Evolutionary conservation across 1,140 invertebrate species (phyloP).

Genomic region (Drosophila hydei): DNA sequence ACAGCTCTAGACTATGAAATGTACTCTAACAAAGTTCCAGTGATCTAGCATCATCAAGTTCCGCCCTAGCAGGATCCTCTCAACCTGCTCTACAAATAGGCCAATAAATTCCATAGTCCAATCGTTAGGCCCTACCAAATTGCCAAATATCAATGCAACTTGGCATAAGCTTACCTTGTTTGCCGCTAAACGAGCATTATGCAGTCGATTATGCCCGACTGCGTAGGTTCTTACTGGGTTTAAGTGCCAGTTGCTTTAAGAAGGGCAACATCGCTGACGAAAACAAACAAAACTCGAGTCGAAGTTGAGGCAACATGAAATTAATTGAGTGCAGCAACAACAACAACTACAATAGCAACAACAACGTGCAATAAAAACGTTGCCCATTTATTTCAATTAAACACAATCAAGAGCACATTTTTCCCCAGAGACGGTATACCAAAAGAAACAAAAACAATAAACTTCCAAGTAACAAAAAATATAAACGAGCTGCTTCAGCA

Average conservation of each 20-base stretch:
- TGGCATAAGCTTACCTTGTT: no score
- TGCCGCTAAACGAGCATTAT: no score
- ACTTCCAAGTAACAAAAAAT: constrained; percentile 22
- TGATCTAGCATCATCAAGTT: no score
- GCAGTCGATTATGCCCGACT: no score
- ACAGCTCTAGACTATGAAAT: no score
- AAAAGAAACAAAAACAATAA: constrained; percentile 39
- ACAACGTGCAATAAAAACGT: constrained; percentile 54
- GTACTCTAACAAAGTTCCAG: no score
- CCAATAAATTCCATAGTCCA: no score
- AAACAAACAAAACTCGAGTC: constrained; percentile 7
- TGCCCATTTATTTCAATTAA: constrained; percentile 82
- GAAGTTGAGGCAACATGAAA: constrained; percentile 37
- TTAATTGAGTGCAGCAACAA: constrained; percentile 60
- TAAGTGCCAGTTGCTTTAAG: neutral
- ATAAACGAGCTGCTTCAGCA: constrained; percentile 22
- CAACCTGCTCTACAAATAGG: no score
- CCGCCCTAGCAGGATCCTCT: no score
- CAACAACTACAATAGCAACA: constrained; percentile 10
- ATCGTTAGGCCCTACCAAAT: no score
- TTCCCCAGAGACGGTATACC: constrained; percentile 19
- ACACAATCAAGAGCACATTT: constrained; percentile 67
- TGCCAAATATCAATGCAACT: no score
- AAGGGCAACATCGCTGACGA: constrained; percentile 19
- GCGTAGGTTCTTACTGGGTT: neutral